phyloP scores from a whole-genome alignment of 2,888 invertebrate genomes.

The Polia nebulosa region DNA sequence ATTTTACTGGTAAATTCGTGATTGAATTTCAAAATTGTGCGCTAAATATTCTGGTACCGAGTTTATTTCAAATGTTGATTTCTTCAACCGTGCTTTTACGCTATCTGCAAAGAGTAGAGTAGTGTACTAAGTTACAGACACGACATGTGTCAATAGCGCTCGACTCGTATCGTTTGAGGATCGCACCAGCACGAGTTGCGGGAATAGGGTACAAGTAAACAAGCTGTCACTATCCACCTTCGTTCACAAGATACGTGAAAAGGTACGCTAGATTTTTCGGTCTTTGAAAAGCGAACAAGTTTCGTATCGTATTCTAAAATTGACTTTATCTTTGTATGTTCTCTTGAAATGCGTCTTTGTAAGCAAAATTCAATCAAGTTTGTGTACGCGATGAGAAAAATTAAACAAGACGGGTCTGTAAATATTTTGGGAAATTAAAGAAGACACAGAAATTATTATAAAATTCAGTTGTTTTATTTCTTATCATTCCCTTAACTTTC shows the following conservation, averaged over 20 bases:
- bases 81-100: slow-evolving; percentile 17
- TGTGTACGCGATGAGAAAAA: background rate
- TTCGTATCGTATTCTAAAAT: slow-evolving; percentile 31
- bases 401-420: slow-evolving; percentile 2
- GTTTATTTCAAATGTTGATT: slow-evolving; percentile 25
- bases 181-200: slow-evolving; percentile 39
- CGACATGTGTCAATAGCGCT: slow-evolving; percentile 59
- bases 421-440: slow-evolving; percentile 50
- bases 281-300: slow-evolving; percentile 28
- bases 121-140: slow-evolving; percentile 39
- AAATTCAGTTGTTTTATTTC: slow-evolving; percentile 57
- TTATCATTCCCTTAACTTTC: slow-evolving; percentile 27
- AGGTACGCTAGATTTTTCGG: slow-evolving; percentile 48
- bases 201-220: slow-evolving; percentile 43
- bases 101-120: slow-evolving; percentile 20
- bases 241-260: slow-evolving; percentile 52
- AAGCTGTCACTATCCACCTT: slow-evolving; percentile 48
- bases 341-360: slow-evolving; percentile 16
- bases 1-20: slow-evolving; percentile 15
- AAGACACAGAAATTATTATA: slow-evolving; percentile 47
- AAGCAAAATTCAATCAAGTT: slow-evolving; percentile 11
- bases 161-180: slow-evolving; percentile 51
- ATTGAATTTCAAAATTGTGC: slow-evolving; percentile 19
- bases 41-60: slow-evolving; percentile 23
- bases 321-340: slow-evolving; percentile 40